These are phyloP conservation scores for Watersipora subatra DNA, from an alignment of 1,140 invertebrate genomes.

Conservation along the genomic window DNA sequence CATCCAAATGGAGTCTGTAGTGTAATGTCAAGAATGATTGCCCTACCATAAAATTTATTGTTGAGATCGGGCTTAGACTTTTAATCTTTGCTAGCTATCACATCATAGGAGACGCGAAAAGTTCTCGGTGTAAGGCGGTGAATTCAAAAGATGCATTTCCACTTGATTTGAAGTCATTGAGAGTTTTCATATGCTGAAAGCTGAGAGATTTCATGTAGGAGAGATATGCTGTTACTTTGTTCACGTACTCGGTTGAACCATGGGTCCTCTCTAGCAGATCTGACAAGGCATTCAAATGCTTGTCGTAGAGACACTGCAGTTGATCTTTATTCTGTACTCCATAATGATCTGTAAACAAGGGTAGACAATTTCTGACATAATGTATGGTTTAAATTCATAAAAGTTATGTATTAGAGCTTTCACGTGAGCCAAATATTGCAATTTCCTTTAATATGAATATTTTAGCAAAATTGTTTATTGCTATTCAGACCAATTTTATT, in stretches of 20 bases:
- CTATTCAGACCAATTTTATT: too few relatives aligned
- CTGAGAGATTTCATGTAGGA: conserved; percentile 1
- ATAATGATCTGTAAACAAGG: conserved; percentile 1
- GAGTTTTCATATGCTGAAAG: background rate
- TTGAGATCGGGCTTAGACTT: too few relatives aligned
- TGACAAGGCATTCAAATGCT: background rate
- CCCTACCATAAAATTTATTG: too few relatives aligned
- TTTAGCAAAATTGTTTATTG: too few relatives aligned
- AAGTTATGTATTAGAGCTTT: too few relatives aligned
- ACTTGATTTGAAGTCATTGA: background rate
- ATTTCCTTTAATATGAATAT: too few relatives aligned
- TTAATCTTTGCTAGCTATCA: too few relatives aligned
- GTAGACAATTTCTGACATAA: background rate
- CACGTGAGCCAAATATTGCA: too few relatives aligned
- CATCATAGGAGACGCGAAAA: background rate
- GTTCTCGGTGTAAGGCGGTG: background rate
- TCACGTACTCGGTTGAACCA: background rate
- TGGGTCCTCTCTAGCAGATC: background rate
- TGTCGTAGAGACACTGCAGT: background rate
- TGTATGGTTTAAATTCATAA: too few relatives aligned
- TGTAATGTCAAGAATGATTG: too few relatives aligned
- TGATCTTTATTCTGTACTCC: background rate
- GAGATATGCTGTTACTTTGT: background rate
- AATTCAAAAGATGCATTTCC: background rate
- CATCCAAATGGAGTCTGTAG: too few relatives aligned